phyloP scores from a whole-genome alignment of 2,113 vertebrate genomes.

The Prochilodus magdalenae region DNA sequence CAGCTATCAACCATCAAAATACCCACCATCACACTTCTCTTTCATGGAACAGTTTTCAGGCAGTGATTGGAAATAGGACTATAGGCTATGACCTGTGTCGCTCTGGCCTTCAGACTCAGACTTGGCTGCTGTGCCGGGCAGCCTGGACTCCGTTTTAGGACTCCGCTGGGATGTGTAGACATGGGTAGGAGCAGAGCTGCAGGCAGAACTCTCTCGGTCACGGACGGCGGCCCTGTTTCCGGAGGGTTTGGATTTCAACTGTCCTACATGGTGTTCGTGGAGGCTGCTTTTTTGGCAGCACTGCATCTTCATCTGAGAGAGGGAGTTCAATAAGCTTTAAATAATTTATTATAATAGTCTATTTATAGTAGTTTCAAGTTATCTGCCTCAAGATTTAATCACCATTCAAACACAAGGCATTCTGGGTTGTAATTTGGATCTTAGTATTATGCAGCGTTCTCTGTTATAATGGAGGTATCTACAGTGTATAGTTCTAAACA shows the following conservation, averaged over 20 bases:
- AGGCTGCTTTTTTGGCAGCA: constrained; percentile 78
- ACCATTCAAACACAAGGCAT: too few species aligned
- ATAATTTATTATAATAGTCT: neutral
- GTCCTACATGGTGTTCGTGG: constrained; percentile 74
- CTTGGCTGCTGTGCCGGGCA: constrained; percentile 38
- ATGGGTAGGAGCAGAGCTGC: constrained; percentile 80
- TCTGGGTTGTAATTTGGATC: too few species aligned
- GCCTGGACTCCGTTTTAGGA: constrained; percentile 71
- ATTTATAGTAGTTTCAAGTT: neutral
- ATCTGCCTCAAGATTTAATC: neutral
- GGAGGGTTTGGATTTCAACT: constrained; percentile 86
- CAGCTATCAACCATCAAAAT: neutral
- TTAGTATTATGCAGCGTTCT: too few species aligned
- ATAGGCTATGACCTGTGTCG: constrained; percentile 71
- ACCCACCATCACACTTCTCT: neutral
- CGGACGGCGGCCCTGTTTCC: constrained; percentile 80
- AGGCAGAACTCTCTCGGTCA: constrained; percentile 77
- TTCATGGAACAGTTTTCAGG: constrained; percentile 8
- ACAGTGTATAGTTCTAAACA: too few species aligned
- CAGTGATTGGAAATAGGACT: neutral
- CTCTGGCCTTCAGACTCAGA: constrained; percentile 76
- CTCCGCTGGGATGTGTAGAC: constrained; percentile 76
- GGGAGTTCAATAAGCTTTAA: neutral
- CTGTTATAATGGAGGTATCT: too few species aligned
- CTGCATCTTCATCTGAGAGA: constrained; percentile 80